Evolutionary conservation across 2,797 vertebrate genomes (phyloP), one percentile per base, ranked within the genome.

Genomic region (Allobates femoralis): DNA sequence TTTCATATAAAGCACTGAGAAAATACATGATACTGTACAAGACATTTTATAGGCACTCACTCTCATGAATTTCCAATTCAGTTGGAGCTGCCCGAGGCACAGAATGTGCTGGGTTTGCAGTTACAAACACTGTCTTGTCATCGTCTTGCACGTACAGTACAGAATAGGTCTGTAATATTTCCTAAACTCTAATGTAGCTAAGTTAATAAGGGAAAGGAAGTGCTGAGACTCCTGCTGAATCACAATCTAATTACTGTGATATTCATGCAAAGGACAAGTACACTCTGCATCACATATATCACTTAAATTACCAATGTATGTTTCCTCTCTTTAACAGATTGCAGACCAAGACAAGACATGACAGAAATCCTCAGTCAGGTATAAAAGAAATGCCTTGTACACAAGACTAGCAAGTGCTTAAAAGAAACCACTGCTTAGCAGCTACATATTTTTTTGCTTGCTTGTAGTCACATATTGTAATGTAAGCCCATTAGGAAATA

Each of bases 61-160:
- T 73, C 67, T 73, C 66, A 80, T 86, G 23, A 86, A 86, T 81
- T 30, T 86, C 19, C 67, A 81, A 81, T 81, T 81, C 56, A 86
- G 69, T 60, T 51, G 23, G 77, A 73, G 55, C 62, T 75, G 77
- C 77, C 84, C 3, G 67, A 62, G 79, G 79, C 79, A 76, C 41
- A 81, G 55, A 81, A 30, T 55, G 79, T 75, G 69, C 79, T 64
- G 23, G 41, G 41, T 81, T 81, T 81, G 73, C 83, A 81, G 85
- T 74, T 62, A 74, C 53, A 80, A 55, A 60, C 55, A 34, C 56
- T 80, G 84, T 64, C 73, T 83, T 83, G 69, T 83, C 81, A 69
- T 79, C 64, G 53, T 64, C 58, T n/a, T 80, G 23, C 51, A 50
- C 58, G n/a, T 67, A 58, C 34, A 74, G 58, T 50, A 51, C 28